These are phyloP conservation scores for Ichneumoninae sp. DNA, from an alignment of 2,888 invertebrate genomes.

Conservation along the genomic window DNA sequence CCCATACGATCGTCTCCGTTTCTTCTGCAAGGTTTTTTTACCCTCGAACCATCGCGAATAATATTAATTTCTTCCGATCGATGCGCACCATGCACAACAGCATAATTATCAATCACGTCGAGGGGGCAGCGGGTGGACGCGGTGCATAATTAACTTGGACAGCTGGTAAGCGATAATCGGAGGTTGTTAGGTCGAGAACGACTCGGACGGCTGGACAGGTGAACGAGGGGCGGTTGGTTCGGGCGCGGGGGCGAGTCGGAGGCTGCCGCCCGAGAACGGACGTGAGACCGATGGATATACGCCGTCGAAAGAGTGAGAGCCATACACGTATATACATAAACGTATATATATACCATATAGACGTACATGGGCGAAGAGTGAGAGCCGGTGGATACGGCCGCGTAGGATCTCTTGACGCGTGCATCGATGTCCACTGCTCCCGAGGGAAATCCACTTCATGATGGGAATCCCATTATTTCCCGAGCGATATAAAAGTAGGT, in stretches of 20 bases:
- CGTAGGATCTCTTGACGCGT: conserved; percentile 79
- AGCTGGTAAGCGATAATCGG: conserved; percentile 71
- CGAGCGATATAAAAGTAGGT: conserved; percentile 76
- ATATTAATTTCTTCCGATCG: conserved; percentile 29
- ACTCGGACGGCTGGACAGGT: conserved; percentile 67
- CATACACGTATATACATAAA: conserved; percentile 60
- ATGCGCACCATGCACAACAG: neutral
- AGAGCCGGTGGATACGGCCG: conserved; percentile 53
- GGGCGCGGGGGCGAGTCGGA: conserved; percentile 48
- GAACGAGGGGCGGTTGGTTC: conserved; percentile 63
- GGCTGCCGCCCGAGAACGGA: conserved; percentile 58
- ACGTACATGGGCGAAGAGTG: conserved; percentile 26
- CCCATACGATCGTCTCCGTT: too few relatives aligned
- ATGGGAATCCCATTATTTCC: conserved; percentile 84
- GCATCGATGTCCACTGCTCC: conserved; percentile 82
- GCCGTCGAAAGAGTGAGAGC: conserved; percentile 63
- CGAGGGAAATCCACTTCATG: conserved; percentile 84
- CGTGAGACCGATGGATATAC: conserved; percentile 66
- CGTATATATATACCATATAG: neutral
- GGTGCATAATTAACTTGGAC: conserved; percentile 66
- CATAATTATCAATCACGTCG: conserved; percentile 67
- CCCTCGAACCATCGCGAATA: neutral
- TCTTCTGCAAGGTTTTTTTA: neutral
- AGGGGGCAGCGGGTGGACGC: conserved; percentile 46
- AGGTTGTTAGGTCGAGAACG: conserved; percentile 64